Evolutionary conservation across 2,888 invertebrate species (phyloP).

Genomic region (Rotaria socialis): DNA sequence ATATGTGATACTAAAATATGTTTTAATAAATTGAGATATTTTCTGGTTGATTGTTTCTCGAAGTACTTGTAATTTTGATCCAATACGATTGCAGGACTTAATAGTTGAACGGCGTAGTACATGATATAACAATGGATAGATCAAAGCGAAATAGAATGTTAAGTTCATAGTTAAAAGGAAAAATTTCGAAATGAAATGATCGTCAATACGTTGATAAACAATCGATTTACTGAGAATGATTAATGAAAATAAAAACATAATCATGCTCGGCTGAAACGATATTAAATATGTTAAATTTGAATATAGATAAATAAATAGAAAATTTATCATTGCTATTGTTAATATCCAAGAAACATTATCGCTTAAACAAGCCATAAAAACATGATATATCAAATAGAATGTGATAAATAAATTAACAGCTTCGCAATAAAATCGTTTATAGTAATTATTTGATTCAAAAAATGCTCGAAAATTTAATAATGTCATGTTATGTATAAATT

Average conservation of each 20-base stretch:
- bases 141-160: neutral
- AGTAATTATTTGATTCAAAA: neutral
- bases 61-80: neutral
- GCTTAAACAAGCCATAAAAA: neutral
- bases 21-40: neutral
- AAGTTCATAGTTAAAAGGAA: slow-evolving; percentile 1
- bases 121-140: slow-evolving; percentile 3
- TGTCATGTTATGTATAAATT: neutral
- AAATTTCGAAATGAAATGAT: slow-evolving; percentile 8
- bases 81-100: neutral
- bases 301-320: neutral
- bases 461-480: neutral
- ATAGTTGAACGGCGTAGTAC: neutral
- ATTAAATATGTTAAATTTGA: neutral
- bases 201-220: neutral
- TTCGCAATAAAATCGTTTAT: neutral
- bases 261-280: neutral
- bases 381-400: neutral
- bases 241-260: neutral
- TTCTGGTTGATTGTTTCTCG: neutral
- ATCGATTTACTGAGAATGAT: neutral
- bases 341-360: neutral
- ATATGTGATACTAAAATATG: neutral
- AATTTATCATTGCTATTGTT: neutral
- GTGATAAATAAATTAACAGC: neutral